These are phyloP conservation scores for Cyclura pinguis DNA, from an alignment of 2,797 vertebrate genomes.

Conservation along the genomic window DNA sequence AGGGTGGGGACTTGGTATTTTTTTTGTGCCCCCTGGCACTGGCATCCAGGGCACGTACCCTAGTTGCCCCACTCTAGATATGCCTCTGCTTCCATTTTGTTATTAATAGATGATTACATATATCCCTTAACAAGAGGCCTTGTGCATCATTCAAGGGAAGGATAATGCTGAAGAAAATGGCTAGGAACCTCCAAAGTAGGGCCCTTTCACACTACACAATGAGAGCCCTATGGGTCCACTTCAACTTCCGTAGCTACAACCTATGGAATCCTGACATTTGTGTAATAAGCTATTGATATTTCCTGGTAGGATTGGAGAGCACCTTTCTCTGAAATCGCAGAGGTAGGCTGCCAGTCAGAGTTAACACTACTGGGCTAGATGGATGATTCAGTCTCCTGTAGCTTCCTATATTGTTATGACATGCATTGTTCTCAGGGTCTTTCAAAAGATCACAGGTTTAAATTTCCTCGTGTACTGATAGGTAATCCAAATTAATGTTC, in stretches of 20 bases:
- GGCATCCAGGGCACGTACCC: no score
- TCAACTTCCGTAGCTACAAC: no score
- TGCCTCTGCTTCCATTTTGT: neutral
- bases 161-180: neutral
- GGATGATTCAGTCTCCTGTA: neutral
- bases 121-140: neutral
- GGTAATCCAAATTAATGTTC: slow-evolving; percentile 67
- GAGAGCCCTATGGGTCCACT: no score
- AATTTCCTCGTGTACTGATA: slow-evolving; percentile 49
- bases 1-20: no score
- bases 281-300: neutral
- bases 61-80: no score
- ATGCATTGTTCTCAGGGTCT: slow-evolving; percentile 40
- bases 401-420: no score
- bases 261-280: no score
- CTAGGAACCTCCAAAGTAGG: neutral
- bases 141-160: neutral
- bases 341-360: neutral
- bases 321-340: neutral
- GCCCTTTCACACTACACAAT: no score
- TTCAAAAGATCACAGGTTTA: slow-evolving; percentile 48
- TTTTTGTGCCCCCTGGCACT: no score
- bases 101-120: slow-evolving; percentile 8
- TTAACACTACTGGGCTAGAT: neutral
- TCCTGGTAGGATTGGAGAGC: neutral